Conservation (phyloP, 2,888 invertebrate genomes). For the Drosophila buzzatii region DNA sequence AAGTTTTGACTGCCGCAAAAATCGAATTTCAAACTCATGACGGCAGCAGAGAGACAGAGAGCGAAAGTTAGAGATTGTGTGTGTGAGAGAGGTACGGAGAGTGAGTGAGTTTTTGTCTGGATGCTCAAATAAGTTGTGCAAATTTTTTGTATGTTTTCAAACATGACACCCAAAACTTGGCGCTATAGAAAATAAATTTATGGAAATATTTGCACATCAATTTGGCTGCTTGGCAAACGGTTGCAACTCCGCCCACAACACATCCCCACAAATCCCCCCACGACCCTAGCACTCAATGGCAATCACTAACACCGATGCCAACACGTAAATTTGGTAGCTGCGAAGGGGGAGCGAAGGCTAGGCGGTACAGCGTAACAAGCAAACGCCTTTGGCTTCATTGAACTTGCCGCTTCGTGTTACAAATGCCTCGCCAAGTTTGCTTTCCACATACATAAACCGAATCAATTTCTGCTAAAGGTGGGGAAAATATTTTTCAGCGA, state of each 20-base stretch:
- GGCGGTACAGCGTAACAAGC: slow-evolving; percentile 39
- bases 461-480: slow-evolving; percentile 64
- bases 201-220: slow-evolving; percentile 80
- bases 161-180: slow-evolving; percentile 76
- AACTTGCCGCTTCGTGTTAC: slow-evolving; percentile 73
- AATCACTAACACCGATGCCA: slow-evolving; percentile 45
- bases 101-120: slow-evolving; percentile 5
- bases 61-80: not conserved
- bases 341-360: not conserved
- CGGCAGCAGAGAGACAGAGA: not conserved
- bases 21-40: slow-evolving; percentile 31
- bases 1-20: slow-evolving; percentile 9
- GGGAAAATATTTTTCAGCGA: slow-evolving; percentile 60
- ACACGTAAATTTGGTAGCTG: slow-evolving; percentile 11
- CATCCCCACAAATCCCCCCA: not conserved
- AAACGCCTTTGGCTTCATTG: slow-evolving; percentile 79
- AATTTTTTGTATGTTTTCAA: slow-evolving; percentile 65
- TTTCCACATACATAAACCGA: slow-evolving; percentile 68
- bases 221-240: slow-evolving; percentile 56
- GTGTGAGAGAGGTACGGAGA: not conserved
- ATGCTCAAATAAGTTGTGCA: slow-evolving; percentile 49
- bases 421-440: slow-evolving; percentile 62
- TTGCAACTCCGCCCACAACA: not conserved
- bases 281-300: slow-evolving; percentile 19
- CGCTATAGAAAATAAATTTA: slow-evolving; percentile 70